Evolutionary conservation across 1,140 invertebrate genomes (phyloP), one percentile per base, ranked within the genome.

Genomic region (Pseudoatta argentina): DNA sequence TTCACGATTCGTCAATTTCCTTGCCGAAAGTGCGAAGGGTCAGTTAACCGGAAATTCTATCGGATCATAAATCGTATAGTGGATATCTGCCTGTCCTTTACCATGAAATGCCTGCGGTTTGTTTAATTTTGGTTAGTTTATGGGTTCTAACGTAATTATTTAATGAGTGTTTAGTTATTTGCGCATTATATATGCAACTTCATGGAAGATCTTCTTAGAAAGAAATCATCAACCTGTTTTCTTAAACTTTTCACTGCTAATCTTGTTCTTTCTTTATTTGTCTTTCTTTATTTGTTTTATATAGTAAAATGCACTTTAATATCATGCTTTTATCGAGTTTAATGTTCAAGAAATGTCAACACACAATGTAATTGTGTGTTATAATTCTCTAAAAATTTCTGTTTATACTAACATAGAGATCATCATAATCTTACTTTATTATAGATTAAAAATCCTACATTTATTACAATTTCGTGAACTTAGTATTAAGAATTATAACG

Each of bases 1-100:
- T 89, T 89, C 81, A 89, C 85, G 87, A 87, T 59, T 83, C 76
- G 66, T 67, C 88, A 72, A 76, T 83, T 85, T 82, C 69, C 85
- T 86, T 76, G 87, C 87, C 77, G 77, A 85, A 89, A 89, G 87
- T 83, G 30, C 53, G 63, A 82, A 77, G 85, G 76, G 30, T 89
- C 53, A 66, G 57, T 87, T 88, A 89, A 83, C 77, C 83, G 88
- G 85, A 89, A 89, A 82, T 82, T 78, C 88, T 57, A 81, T 88
- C 67, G 61, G 39, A 34, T 57, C n/a, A 39, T 51, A 88, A 86
- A 86, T 77, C 76, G 71, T 69, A 8, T 67, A 66, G 18, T 21
- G 48, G 55, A 75, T 81, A 81, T 59, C 75, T 55, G 24, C 18
- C 51, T 44, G 48, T 63, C 14, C 27, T 61, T 69, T 57, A 69